Percentiles rank a stretch among this genome's conserved stretches.
Conservation (phyloP, 2,113 vertebrate species). For the Psophia crepitans region DNA sequence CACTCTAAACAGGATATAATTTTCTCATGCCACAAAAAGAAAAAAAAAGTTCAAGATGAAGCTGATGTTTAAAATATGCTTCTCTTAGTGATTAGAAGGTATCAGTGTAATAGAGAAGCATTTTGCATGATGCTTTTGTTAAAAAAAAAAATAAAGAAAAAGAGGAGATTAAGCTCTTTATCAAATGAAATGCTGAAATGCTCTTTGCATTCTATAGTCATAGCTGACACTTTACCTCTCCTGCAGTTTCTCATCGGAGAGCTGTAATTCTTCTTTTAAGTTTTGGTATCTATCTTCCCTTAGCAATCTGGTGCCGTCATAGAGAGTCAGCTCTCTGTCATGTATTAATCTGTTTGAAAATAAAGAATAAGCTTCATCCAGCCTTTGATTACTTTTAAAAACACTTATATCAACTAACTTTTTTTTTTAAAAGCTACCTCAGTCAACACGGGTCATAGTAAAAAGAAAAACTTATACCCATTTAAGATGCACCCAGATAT, state of each 20-base stretch:
- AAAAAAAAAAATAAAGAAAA: not conserved
- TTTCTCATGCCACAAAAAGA: not conserved
- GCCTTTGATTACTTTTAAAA: not conserved
- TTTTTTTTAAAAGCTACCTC: not conserved
- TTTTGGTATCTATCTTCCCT: slow-evolving; percentile 87
- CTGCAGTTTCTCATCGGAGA: slow-evolving; percentile 83
- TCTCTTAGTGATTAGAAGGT: not conserved
- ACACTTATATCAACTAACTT: not conserved
- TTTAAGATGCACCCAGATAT: not conserved
- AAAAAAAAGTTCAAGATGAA: not conserved
- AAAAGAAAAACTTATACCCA: not conserved
- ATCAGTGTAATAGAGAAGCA: not conserved
- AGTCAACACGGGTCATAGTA: not conserved
- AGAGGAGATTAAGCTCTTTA: not conserved
- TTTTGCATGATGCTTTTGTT: not conserved
- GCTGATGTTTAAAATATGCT: not conserved
- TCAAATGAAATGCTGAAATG: not conserved
- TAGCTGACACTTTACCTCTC: slow-evolving; percentile 76
- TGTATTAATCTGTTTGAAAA: slow-evolving; percentile 84
- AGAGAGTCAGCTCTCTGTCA: slow-evolving; percentile 92
- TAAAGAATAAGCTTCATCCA: not conserved
- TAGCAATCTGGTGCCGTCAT: slow-evolving; percentile 89
- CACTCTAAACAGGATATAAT: slow-evolving; percentile 29
- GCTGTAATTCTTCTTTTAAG: slow-evolving; percentile 83
- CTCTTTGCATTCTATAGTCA: not conserved